Base-by-base conservation (phyloP, 2,888 invertebrate genomes). In the Andrena haemorrhoa region DNA sequence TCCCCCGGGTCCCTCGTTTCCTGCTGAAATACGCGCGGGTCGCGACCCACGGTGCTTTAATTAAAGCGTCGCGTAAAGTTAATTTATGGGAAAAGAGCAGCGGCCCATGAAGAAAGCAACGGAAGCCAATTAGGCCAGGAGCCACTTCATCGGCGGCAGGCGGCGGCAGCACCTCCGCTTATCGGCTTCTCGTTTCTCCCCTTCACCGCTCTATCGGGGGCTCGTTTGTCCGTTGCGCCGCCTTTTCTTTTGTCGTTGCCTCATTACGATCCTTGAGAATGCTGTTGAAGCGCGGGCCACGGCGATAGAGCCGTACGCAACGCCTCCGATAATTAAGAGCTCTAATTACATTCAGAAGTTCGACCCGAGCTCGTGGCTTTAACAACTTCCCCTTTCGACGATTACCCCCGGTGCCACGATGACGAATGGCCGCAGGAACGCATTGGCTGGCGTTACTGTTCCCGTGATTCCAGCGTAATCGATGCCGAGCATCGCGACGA, bases 121-220 rank as follows among this genome's bases (percentile, higher is more conserved):
- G 85, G 87, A 86, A 90, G 89, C 91, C 90, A 91, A 91, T 91
- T 91, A 91, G 91, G 85, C 88, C 87, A 82, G 79, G 41, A 83
- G 88, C 82, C 86, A 86, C 88, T 88, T 87, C 87, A 86, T 88
- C 88, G 79, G 79, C 76, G 26, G 72, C 64, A n/a, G 35, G 12
- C 63, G 41, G 35, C 70, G 66, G 80, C 79, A 77, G 83, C 66
- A 72, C 75, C 75, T 73, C 65, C 56, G 74, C 83, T 84, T 83
- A 86, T 83, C 85, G 81, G 79, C 72, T 83, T 75, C 74, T 89
- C 70, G 64, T 75, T 83, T 77, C 80, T 82, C 84, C 77, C 81
- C 58, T 74, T 53, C 70, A 76, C 41, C 33, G 63, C 29, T 47
- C 69, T 86, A 87, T 87, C 84, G 75, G 65, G 33, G 69, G 47